Base-by-base conservation (phyloP, 2,888 invertebrate genomes). In the Amblyteles armatorius region DNA sequence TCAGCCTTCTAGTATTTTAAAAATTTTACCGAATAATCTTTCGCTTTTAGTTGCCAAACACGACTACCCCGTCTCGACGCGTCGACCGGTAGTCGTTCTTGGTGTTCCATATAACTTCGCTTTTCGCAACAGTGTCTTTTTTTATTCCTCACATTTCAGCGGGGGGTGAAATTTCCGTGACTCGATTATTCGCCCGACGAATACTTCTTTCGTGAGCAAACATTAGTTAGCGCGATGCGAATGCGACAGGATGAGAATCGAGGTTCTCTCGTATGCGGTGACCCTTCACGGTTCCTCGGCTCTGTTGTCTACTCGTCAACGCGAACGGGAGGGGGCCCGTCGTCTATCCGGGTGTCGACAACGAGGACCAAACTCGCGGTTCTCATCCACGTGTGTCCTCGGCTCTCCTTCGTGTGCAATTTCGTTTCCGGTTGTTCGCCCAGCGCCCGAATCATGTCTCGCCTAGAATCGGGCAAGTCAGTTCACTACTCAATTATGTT, bases 301-400 rank as follows among this genome's bases (percentile, higher is more conserved):
- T 92, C 92, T 90, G 91, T 93, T 93, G 92, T 93, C 93, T 93
- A 90, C 92, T 93, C 92, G 92, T 93, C 92, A 91, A 90, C 90
- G 82, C 83, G 89, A 89, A 88, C 89, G 87, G 88, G 50, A 67
- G 74, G 73, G 76, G 82, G 89, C 89, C 91, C 88, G 88, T 84
- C 88, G 86, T 88, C 73, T 83, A 80, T 81, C 88, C 84, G 91
- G 89, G 90, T 91, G 92, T 92, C 90, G 88, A 91, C 91, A 82
- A 79, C 79, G 82, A 82, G 76, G 74, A 76, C 55, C 72, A 81
- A 67, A 40, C 74, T 36, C 63, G 90, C 86, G 93, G 93, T 93
- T 92, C 92, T 93, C 93, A 93, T 92, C 90, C 60, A 1, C 60
- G 60, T 16, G 16, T 33, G 16, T 63, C 16, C 60, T 16, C 33